A percentile compares a stretch with the other conserved stretches of the same genome.
Conservation (phyloP, 2,888 invertebrate genomes). For the Ditylenchus weischeri region DNA sequence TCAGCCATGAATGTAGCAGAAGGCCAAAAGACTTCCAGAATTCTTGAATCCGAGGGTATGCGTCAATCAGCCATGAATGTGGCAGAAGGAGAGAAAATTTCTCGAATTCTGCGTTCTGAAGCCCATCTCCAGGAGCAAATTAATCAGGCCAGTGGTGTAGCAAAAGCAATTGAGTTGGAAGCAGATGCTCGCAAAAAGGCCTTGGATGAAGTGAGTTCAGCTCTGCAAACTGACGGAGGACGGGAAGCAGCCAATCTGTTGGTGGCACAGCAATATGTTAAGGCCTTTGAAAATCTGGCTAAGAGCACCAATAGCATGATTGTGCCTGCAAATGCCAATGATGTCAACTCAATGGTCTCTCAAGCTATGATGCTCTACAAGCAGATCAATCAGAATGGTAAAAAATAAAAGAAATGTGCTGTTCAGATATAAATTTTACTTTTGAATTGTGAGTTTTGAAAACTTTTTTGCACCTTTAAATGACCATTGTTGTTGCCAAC, state of each 20-base stretch:
- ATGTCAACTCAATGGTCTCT: slow-evolving; percentile 42
- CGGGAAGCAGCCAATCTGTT: slow-evolving; percentile 84
- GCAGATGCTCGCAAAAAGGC: slow-evolving; percentile 85
- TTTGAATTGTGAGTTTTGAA: too few species aligned
- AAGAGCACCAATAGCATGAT: slow-evolving; percentile 89
- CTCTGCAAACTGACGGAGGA: slow-evolving; percentile 67
- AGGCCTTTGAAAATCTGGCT: slow-evolving; percentile 87
- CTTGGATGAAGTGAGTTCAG: slow-evolving; percentile 73
- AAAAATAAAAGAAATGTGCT: too few species aligned
- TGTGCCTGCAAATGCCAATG: slow-evolving; percentile 69
- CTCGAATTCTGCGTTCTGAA: slow-evolving; percentile 31
- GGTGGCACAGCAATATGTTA: slow-evolving; percentile 91
- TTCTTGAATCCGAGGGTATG: slow-evolving; percentile 31
- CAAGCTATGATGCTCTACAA: slow-evolving; percentile 26
- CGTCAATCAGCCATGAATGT: slow-evolving; percentile 31
- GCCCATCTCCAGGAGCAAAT: slow-evolving; percentile 64
- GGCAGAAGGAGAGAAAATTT: slow-evolving; percentile 30
- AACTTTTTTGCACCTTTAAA: too few species aligned
- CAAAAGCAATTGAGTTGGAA: slow-evolving; percentile 78
- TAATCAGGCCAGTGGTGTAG: slow-evolving; percentile 67
- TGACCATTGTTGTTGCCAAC: too few species aligned
- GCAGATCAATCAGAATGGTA: too few species aligned
- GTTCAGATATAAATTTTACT: too few species aligned
- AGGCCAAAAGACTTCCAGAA: slow-evolving; percentile 25
- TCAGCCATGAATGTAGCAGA: slow-evolving; percentile 30